phyloP scores from a whole-genome alignment of 2,797 vertebrate species.

The Masticophis lateralis region DNA sequence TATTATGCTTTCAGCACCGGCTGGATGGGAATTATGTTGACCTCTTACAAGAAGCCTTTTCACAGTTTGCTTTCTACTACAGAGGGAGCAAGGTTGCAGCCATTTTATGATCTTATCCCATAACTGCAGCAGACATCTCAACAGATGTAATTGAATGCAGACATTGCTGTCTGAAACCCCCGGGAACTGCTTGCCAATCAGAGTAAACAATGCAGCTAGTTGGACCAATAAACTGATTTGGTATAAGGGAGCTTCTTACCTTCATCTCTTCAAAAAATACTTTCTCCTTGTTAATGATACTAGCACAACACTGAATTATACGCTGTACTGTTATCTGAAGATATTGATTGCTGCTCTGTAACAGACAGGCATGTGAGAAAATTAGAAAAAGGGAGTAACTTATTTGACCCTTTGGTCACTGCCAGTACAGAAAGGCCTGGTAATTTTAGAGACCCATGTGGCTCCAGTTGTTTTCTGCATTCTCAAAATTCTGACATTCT shows the following conservation, averaged over 20 bases:
- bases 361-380: slow-evolving; percentile 21
- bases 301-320: background rate
- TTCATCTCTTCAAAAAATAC: background rate
- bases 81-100: background rate
- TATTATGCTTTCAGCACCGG: background rate
- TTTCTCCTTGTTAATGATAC: background rate
- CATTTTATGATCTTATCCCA: background rate
- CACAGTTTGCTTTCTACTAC: background rate
- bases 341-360: slow-evolving; percentile 7
- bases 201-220: background rate
- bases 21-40: background rate
- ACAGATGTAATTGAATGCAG: background rate
- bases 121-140: background rate
- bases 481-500: slow-evolving; percentile 42
- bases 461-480: slow-evolving; percentile 42
- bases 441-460: background rate
- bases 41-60: background rate
- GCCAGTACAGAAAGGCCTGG: background rate
- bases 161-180: background rate
- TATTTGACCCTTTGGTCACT: background rate
- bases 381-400: slow-evolving; percentile 13
- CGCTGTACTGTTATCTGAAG: slow-evolving; percentile 12
- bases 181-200: background rate
- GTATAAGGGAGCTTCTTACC: background rate
- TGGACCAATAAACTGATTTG: background rate